Base-by-base conservation (phyloP, 1,140 invertebrate genomes). In the Drosophila virilis region DNA sequence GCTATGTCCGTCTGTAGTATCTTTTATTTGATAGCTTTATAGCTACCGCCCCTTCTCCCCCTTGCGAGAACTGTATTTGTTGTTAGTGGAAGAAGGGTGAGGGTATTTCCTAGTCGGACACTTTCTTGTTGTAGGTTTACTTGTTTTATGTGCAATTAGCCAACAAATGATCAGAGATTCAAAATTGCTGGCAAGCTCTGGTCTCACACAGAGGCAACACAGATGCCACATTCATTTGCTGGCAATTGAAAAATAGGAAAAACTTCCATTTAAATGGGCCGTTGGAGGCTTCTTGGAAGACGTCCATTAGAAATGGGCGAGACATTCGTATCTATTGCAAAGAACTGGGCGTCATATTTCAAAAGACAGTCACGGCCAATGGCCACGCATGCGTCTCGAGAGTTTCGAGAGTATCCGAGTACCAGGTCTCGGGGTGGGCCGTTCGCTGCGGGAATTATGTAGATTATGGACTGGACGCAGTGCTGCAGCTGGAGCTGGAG, bases 331-430 rank as follows among this genome's bases (percentile, higher is more conserved):
- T 73, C 51, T 64, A 67, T 48, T 42, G 57, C 65, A 42, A 15
- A 68, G 67, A 85, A 78, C 82, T 78, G 67, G 82, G 43, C 70
- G 67, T 78, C 81, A 85, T 85, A 85, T 85, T 85, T 85, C 82
- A 83, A 71, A 62, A 60, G 78, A 52, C 58, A 60, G 73, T 46
- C 52, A 37, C 13, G 54, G 22, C 43, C 59, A 60, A 35, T 42
- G 54, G 55, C 37, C 51, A 65, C 64, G 64, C 67, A 68, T 67
- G 78, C 69, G 48, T 33, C 33, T 42, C 32, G 22, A 17, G 65
- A n/a, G 28, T 35, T 13, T 33, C 52, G 9, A 10, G 35, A 9
- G 32, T 37, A 37, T 46, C 28, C 15, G 4, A 50, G 22, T 35
- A 1, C 28, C 59, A 10, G 10, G 52, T 40, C n/a, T 46, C 58